These are phyloP conservation scores for Hemithea aestivaria DNA, from an alignment of 2,888 invertebrate species.

Conservation along the genomic window DNA sequence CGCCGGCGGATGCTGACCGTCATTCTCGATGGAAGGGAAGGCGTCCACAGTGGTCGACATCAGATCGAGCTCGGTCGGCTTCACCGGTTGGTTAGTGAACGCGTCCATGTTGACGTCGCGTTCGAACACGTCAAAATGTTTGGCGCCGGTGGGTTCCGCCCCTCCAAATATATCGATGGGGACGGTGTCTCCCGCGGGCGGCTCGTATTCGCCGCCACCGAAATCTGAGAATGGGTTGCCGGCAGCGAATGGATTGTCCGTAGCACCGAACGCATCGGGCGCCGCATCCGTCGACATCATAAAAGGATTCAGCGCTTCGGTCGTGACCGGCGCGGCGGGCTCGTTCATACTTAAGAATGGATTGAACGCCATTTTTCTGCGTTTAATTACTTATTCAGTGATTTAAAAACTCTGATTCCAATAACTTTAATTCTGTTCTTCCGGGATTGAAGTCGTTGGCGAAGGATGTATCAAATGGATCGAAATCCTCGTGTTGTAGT, in stretches of 20 bases:
- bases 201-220: slow-evolving; percentile 59
- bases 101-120: slow-evolving; percentile 35
- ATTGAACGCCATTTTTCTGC: slow-evolving; percentile 82
- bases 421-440: slow-evolving; percentile 85
- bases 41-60: slow-evolving; percentile 48
- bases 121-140: slow-evolving; percentile 47
- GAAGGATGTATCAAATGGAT: slow-evolving; percentile 92
- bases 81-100: slow-evolving; percentile 43
- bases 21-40: slow-evolving; percentile 37
- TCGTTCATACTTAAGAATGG: slow-evolving; percentile 89
- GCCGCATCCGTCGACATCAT: slow-evolving; percentile 73
- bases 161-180: slow-evolving; percentile 66
- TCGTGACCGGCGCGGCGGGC: slow-evolving; percentile 68
- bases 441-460: slow-evolving; percentile 86
- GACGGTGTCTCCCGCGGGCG: slow-evolving; percentile 59
- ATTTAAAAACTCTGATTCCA: slow-evolving; percentile 85
- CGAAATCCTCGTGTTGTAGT: slow-evolving; percentile 73
- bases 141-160: slow-evolving; percentile 55
- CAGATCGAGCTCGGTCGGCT: slow-evolving; percentile 64
- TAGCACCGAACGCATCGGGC: slow-evolving; percentile 39
- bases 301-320: slow-evolving; percentile 83
- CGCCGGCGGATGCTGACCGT: slow-evolving; percentile 51
- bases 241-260: slow-evolving; percentile 86
- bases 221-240: slow-evolving; percentile 85
- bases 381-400: slow-evolving; percentile 25